Conservation (phyloP, 2,113 vertebrate species). For the Cranoglanis bouderius region DNA sequence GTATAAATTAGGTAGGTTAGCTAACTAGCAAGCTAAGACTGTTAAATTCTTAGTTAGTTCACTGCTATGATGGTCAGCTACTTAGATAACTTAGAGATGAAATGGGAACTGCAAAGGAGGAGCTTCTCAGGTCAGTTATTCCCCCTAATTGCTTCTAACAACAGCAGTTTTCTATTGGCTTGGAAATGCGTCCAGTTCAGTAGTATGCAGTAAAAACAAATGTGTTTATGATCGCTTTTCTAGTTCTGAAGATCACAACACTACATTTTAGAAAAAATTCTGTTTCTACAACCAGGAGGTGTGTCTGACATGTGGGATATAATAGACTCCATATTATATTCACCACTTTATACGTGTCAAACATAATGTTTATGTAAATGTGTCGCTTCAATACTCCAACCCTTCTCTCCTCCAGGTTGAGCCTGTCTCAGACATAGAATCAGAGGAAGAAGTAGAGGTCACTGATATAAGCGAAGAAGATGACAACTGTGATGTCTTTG, state of each 20-base stretch:
- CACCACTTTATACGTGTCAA: neutral
- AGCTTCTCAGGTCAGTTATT: neutral
- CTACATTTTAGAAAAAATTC: neutral
- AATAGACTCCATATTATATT: neutral
- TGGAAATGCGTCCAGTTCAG: neutral
- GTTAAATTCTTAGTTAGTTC: neutral
- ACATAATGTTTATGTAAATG: neutral
- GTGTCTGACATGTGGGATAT: neutral
- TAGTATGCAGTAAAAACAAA: neutral
- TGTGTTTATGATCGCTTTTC: too few relatives aligned
- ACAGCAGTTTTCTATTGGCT: neutral
- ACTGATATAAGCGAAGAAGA: conserved; percentile 88
- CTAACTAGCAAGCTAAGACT: neutral
- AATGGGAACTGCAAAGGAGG: too few relatives aligned
- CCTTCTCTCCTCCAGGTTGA: conserved; percentile 74
- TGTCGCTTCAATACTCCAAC: neutral
- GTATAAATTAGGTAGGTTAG: neutral
- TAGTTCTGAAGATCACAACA: neutral
- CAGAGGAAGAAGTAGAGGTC: conserved; percentile 87
- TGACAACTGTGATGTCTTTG: conserved; percentile 64
- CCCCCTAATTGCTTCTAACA: neutral
- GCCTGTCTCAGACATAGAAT: conserved; percentile 84
- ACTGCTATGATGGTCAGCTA: neutral
- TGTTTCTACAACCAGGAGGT: neutral
- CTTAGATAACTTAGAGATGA: neutral